phyloP scores from a whole-genome alignment of 2,113 vertebrate species.

The Manacus vitellinus region DNA sequence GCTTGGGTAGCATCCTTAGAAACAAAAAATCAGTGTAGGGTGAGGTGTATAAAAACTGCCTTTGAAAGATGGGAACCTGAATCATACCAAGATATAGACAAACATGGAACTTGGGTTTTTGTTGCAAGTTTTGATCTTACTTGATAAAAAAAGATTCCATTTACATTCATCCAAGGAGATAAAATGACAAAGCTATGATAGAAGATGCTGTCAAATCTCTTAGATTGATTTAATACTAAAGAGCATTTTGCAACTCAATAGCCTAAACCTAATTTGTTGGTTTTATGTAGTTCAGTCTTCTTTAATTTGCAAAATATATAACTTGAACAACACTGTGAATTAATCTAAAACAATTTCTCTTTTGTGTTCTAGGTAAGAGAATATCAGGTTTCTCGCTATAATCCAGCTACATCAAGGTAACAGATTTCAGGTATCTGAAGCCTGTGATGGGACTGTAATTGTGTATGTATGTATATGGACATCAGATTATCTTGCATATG shows the following conservation, averaged over 20 bases:
- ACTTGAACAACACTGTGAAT: neutral
- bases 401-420: constrained; percentile 75
- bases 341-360: constrained; percentile 13
- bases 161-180: neutral
- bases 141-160: neutral
- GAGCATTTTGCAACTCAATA: neutral
- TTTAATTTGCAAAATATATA: neutral
- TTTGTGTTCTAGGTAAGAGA: constrained; percentile 78
- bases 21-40: neutral
- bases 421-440: neutral
- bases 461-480: neutral
- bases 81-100: neutral
- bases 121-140: neutral
- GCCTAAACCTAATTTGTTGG: neutral
- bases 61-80: neutral
- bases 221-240: neutral
- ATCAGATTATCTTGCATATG: neutral
- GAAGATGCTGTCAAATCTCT: neutral
- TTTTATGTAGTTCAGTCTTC: neutral
- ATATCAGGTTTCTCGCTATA: constrained; percentile 58
- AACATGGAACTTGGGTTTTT: neutral
- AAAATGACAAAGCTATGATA: neutral
- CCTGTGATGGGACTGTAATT: neutral
- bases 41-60: neutral
- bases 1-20: neutral